Conservation (phyloP, 2,113 vertebrate species). For the Eolophus roseicapilla region DNA sequence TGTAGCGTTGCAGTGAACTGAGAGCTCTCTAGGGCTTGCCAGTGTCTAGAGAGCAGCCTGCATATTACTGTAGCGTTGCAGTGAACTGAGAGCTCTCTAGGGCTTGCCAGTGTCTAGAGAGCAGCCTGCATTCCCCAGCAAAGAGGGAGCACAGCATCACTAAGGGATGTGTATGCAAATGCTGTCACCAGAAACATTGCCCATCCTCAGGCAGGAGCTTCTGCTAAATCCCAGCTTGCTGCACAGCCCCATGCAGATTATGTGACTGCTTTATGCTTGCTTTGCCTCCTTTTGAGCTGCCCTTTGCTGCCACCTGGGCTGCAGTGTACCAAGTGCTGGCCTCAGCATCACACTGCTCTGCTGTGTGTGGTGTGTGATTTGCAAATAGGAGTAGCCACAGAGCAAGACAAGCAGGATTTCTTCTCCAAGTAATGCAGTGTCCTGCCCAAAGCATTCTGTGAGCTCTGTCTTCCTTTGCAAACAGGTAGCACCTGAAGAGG, state of each 20-base stretch:
- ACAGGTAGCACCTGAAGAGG: neutral
- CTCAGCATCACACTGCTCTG: fast-evolving
- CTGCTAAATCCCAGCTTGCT: neutral
- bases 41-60: neutral
- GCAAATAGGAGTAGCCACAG: neutral
- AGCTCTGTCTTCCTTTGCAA: neutral
- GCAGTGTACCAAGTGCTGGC: neutral
- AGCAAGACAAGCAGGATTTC: neutral
- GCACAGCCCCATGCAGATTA: neutral
- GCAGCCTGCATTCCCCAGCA: neutral
- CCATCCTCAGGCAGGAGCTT: neutral
- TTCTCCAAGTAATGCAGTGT: neutral
- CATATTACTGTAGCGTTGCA: neutral
- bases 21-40: neutral
- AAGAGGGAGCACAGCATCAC: neutral
- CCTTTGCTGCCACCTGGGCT: conserved; percentile 49
- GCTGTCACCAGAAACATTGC: neutral
- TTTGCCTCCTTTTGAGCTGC: neutral
- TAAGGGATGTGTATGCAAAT: neutral
- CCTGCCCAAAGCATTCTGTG: neutral
- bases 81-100: neutral
- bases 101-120: neutral
- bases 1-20: neutral
- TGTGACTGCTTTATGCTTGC: neutral
- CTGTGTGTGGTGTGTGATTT: neutral